Base-by-base conservation (phyloP, 2,113 vertebrate genomes). In the Phyllostomus discolor region DNA sequence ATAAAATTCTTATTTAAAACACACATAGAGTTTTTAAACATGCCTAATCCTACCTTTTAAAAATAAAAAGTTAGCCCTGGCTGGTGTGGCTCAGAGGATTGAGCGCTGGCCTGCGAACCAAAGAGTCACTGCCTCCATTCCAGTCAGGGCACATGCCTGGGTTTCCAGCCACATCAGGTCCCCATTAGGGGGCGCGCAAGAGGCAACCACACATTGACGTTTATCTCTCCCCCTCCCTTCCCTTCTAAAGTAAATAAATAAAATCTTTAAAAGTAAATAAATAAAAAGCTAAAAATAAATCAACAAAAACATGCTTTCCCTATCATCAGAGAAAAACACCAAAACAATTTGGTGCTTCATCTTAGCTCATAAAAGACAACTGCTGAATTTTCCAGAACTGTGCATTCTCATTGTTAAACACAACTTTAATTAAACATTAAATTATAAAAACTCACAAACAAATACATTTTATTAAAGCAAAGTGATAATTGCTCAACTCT, bases 1-100 rank as follows among this genome's bases (percentile, higher is more conserved):
- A 66, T 72, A 73, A 59, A 92, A 86, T 88, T 95, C 80, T 73
- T 80, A 67, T 38, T 79, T 92, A 70, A 82, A 83, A 50, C 43
- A 85, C 26, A 67, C 15, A 35, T 54, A 62, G 33, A 31, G 62
- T 64, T 31, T 64, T 64, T 31, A 31, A 64, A 64, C 62, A 64
- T 64, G 12, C 50, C 7, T 48, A 83, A 89, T 79, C 24, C 16
- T 59, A 33, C 64, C 48, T 83, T 54, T 78, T 38, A 52, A 50
- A 69, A 70, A n/a, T 83, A 67, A 81, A 41, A 79, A 31, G 62
- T 64, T 64, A 64, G 62, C 26, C 59, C 59, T 62, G 59, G 26
- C 59, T 62, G 26, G 26, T 59, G 59, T 28, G 26, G 59, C 1
- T 62, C 10, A 62, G 59, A 28, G 24, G 59, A 62, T 62, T 62